Evolutionary conservation across 1,140 invertebrate genomes (phyloP), one percentile per base, ranked within the genome.

Genomic region (Pogonomyrmex barbatus): DNA sequence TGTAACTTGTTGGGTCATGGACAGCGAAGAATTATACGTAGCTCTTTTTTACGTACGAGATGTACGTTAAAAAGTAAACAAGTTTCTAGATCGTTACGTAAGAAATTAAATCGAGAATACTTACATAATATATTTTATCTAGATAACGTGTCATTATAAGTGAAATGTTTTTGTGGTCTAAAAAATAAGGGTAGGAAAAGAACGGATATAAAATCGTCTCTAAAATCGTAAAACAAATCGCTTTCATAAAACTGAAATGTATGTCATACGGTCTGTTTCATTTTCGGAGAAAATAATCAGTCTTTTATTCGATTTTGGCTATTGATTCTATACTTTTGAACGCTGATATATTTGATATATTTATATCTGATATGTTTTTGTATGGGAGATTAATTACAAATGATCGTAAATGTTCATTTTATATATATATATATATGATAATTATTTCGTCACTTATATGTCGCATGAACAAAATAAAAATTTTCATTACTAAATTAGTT

Each of bases 401-500:
- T 42, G 4, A 2, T 39, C n/a, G 9, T 67, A 52, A 52, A 24
- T 14, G 12, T 65, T 14, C 6, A 39, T 8, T 24, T 52, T 39
- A 5, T 78, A 47, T 52, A 67, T 36, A n/a, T 39, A 5, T 78
- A 47, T 52, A 67, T 36, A n/a, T 45, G 9, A 24, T 8, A 33
- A 0, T 30, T 76, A 36, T 60, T 77, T 60, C 30, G 8, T 76
- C 8, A 24, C 4, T 47, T 42, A 65, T 60, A 4, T 14, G 8
- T 58, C 36, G 47, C 9, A 24, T 24, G n/a, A 2, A 8, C 45
- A 4, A 54, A 79, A 14, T 54, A 79, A 56, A 70, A 56, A 58
- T 56, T 33, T 81, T 56, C 4, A 47, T 70, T 52, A 67, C n/a
- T n/a, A 81, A 12, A 81, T 56, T 56, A 68, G 14, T 17, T 24